Conservation (phyloP, 2,797 vertebrate species). For the Mormyrus proboscirostris region DNA sequence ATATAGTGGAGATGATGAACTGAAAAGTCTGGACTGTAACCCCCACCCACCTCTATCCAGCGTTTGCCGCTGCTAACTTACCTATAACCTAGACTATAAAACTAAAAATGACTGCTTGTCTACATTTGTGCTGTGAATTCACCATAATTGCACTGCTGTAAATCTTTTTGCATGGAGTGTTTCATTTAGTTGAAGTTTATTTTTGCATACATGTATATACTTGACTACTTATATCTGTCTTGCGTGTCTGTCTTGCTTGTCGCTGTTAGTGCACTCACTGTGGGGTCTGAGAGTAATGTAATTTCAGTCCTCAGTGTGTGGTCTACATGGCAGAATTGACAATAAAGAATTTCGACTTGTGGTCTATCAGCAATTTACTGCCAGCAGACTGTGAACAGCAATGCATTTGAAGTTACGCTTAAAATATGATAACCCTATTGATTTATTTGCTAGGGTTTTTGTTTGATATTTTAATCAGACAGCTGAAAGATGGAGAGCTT, state of each 20-base stretch:
- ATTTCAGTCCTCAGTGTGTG: neutral
- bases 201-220: neutral
- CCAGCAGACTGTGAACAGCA: neutral
- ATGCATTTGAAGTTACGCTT: neutral
- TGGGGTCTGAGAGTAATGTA: neutral
- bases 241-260: neutral
- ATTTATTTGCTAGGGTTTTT: neutral
- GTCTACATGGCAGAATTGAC: neutral
- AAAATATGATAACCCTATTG: neutral
- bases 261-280: neutral
- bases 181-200: neutral
- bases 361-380: neutral
- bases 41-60: neutral
- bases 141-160: neutral
- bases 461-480: neutral
- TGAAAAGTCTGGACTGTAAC: neutral
- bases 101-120: neutral
- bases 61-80: neutral
- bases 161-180: neutral
- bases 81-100: neutral
- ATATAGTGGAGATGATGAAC: neutral
- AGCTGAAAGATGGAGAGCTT: slow-evolving; percentile 48
- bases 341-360: neutral
- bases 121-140: neutral
- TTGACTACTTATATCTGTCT: neutral